Base-by-base conservation (phyloP, 2,888 invertebrate species). In the Pristionchus fissidentatus region DNA sequence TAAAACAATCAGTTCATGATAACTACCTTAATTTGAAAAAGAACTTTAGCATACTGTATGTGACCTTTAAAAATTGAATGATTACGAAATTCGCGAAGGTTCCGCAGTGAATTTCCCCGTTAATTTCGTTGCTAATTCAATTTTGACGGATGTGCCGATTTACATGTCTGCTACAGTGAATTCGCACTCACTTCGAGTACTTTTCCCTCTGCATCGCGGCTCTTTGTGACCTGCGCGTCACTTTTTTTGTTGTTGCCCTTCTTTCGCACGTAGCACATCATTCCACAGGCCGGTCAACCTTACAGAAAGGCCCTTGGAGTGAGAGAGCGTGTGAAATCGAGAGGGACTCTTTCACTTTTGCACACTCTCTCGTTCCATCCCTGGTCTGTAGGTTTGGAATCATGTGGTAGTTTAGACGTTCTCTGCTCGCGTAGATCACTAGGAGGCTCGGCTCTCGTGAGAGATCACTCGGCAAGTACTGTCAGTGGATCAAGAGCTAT, bases 351-450 rank as follows among this genome's bases (percentile, higher is more conserved):
- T 70, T 43, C 32, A 1, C 22, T 55, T 55, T 7, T 55, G 7
- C 55, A 22, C 55, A 22, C 55, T 55, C 3, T 13, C 55, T 55
- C 55, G n/a, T n/a, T n/a, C n/a, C n/a, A n/a, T n/a, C n/a, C n/a
- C n/a, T n/a, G n/a, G n/a, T n/a, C n/a, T n/a, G n/a, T n/a, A n/a
- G n/a, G n/a, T n/a, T n/a, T n/a, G n/a, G n/a, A n/a, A n/a, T n/a
- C n/a, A n/a, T n/a, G n/a, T n/a, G n/a, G n/a, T 55, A 1, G 26
- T 41, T 66, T 22, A 41, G 15, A n/a, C n/a, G 38, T 38, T 4
- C 66, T 22, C 19, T 38, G 22, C n/a, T 41, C 70, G 43, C 7
- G 70, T 70, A 70, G 70, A 70, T 70, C 70, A 70, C 22, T 35
- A 66, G 66, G 26, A 19, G 8, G 19, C 22, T 5, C 35, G 52